Base-by-base conservation (phyloP, 64 coral and sea anemone genomes). In the Montipora cactus region DNA sequence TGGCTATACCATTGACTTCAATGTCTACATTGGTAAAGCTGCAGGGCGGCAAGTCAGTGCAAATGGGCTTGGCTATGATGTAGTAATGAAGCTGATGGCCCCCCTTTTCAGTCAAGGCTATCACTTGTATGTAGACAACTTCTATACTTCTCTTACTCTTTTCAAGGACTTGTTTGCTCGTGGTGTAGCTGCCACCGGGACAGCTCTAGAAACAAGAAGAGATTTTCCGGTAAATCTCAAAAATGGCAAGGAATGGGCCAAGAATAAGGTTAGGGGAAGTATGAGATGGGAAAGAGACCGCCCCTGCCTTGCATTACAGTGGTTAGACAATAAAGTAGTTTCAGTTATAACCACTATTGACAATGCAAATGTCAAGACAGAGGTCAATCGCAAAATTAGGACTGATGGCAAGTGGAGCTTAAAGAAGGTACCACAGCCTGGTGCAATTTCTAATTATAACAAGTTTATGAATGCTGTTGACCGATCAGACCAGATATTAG, bases 391-490 rank as follows among this genome's bases (percentile, higher is more conserved):
- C 44, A 87, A 87, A 50, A 4, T n/a, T 21, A 87, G 64, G 62
- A 46, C 3, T 22, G 75, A 50, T 21, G 51, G 68, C 61, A 16
- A 18, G 81, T 93, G 83, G 81, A 78, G 22, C 9, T 19, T 77
- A 16, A 37, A 79, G 2, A 6, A 76, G 6, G 55, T 93, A 4
- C 91, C 86, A 67, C 53, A 57, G 53, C 91, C 91, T 11, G 66
- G 8, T 4, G 92, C 92, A 6, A 93, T 80, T 45, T 12, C 48
- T 6, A 28, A 78, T 8, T 93, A 93, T 11, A 57, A 57, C 21
- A 79, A 44, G 15, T 53, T 52, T 46, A 93, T 93, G 92, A 93
- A 93, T 88, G 92, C 74, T 21, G 92, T 93, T n/a, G 84, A 88
- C 37, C 55, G 62, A 0, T 88, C 84, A n/a, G 92, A 88, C 47